Evolutionary conservation across 2,888 invertebrate species (phyloP), one percentile per base, ranked within the genome.

Genomic region (Pemphredon lugubris): DNA sequence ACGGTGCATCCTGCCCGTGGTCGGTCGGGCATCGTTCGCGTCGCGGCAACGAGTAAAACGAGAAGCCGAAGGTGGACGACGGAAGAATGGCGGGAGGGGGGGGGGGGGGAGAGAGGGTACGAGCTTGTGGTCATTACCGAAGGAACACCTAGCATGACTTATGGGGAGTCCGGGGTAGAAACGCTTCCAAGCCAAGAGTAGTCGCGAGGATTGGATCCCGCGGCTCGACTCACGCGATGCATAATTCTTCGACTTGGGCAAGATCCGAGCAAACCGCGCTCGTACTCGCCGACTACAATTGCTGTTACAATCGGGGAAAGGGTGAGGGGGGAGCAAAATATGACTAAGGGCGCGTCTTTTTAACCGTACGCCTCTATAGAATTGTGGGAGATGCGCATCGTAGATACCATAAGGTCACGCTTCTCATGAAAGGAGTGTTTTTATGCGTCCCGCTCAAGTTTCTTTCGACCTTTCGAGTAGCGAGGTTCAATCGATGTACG

Each of bases 101-200:
- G 48, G 39, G 51, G 45, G 59, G 45, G 34, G 54, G 39, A 48
- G 63, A 53, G 48, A 34, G 51, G 45, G 59, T 42, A 60, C 53
- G 50, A 67, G 70, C 64, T 75, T n/a, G n/a, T n/a, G 83, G 79
- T 86, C 85, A 87, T 87, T 87, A 86, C 84, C 75, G 82, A 78
- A 70, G 79, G 65, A 87, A 86, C 84, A 86, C 84, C 84, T 84
- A 85, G 82, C 81, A 86, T 87, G 87, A 86, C 83, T 86, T 86
- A 87, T 84, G 83, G 83, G 77, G 69, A 72, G 68, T 57, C 65
- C 58, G 20, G 69, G 42, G 50, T 23, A 42, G 54, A 47, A 68
- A n/a, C 21, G 63, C 59, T 66, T 47, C 57, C 37, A 51, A 68
- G 72, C 75, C n/a, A 81, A 77, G 72, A 81, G 7, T 5, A 83